These are phyloP conservation scores for Fistularia tabacaria DNA, from an alignment of 2,797 vertebrate genomes.

Conservation along the genomic window DNA sequence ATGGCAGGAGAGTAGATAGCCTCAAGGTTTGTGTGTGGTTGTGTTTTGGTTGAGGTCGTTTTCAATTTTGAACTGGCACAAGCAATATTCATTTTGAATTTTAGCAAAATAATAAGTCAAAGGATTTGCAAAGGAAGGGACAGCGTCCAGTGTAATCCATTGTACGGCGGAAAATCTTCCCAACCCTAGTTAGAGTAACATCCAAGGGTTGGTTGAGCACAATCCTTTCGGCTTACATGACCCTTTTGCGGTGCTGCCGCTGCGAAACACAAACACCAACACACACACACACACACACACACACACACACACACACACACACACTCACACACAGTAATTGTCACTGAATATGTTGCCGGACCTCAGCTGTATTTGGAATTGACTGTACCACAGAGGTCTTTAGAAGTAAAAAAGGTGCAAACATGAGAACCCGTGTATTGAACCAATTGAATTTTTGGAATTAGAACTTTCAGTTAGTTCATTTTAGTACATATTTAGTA, in stretches of 20 bases:
- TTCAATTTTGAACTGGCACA: no score
- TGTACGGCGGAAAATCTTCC: slow-evolving; percentile 25
- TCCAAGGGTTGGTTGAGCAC: slow-evolving; percentile 33
- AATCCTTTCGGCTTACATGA: slow-evolving; percentile 30
- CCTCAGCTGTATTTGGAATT: slow-evolving; percentile 28
- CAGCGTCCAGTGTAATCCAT: slow-evolving; percentile 29
- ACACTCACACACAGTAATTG: slow-evolving; percentile 21
- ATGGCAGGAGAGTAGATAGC: background rate
- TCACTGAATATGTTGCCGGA: slow-evolving; percentile 35
- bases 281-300: no score
- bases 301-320: no score
- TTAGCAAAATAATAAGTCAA: slow-evolving; percentile 1
- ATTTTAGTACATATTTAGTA: no score
- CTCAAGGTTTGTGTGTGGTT: background rate
- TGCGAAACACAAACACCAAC: background rate
- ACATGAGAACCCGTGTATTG: no score
- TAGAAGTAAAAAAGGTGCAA: no score
- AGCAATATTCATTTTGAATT: no score
- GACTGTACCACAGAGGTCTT: background rate
- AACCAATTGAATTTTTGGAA: no score
- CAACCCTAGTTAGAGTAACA: slow-evolving; percentile 27
- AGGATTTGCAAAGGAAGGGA: slow-evolving; percentile 20
- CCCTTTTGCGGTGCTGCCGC: slow-evolving; percentile 14
- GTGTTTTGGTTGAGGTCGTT: background rate
- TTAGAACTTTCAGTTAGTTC: no score